Base-by-base conservation (phyloP, 1,140 invertebrate genomes). In the Drosophila saltans region DNA sequence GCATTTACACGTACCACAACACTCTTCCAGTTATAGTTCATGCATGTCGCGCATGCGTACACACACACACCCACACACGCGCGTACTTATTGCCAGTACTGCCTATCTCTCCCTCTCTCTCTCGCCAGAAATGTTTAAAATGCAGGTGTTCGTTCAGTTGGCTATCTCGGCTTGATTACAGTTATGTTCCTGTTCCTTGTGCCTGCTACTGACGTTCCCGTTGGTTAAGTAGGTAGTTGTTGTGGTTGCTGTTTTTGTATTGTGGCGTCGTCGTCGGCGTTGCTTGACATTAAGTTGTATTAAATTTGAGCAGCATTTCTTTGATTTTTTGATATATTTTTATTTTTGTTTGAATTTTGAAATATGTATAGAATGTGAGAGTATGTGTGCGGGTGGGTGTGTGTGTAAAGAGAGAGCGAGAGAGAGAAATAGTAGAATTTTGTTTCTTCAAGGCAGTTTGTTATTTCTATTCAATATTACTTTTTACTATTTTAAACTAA, bases 41-140 rank as follows among this genome's bases (percentile, higher is more conserved):
- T 70, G 77, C 76, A 80, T 89, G 77, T 69, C 80, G 80, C 83
- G 73, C 83, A 77, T 80, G 83, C 83, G 84, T 76, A 63, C 73
- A 84, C 81, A 78, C 72, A 78, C 69, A 78, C 71, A 41, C 39
- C 43, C 10, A 69, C 24, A 40, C 57, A 24, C 57, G 57, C 28
- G 56, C 56, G 56, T 24, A 24, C 1, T 2, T 10, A 21, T 52
- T 52, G 45, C 21, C 24, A 52, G 3, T 8, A 26, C 45, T 36
- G 33, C 26, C 45, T 52, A 26, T 24, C 45, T 26, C 3, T 3
- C 16, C 21, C 8, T 52, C 45, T 26, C 45, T 52, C 21, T 52
- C 45, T 7, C 3, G 45, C 45, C 16, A 10, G 21, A 52, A 52
- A 2, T 5, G 45, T 52, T 4, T 52, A 52, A 10, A 52, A 52